Evolutionary conservation across 2,113 vertebrate genomes (phyloP), one percentile per base, ranked within the genome.

Genomic region (Amphiprion ocellaris): DNA sequence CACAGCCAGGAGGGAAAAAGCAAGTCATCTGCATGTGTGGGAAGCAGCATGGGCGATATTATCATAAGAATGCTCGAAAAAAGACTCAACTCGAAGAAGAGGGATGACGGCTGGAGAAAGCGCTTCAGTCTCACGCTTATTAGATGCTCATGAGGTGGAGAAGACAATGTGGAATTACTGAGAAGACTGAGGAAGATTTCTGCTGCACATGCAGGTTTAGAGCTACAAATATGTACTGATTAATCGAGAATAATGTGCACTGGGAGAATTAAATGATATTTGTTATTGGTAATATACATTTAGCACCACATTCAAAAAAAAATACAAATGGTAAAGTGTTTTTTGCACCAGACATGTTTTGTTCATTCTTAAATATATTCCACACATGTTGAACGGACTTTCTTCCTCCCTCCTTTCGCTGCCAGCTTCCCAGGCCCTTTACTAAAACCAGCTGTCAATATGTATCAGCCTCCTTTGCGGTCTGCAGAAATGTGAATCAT

Each of bases 21-120:
- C 78, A 47, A 85, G 77, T 81, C 77, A 85, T 90, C 83, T 85
- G 74, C 81, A 83, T 89, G 85, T 87, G 88, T 91, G 85, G 89
- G 89, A 91, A 66, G 88, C 44, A 41, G 75, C 53, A 70, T 19
- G 63, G 68, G 72, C 9, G 49, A 80, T 83, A 84, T 81, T 81
- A 87, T 83, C 68, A 79, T 67, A 81, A 74, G 74, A 83, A 79
- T 33, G 56, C 55, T 55, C 46, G 46, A 56, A n/a, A 72, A 65
- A 70, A 68, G 46, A 71, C 47, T 58, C 41, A 61, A 79, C 69
- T 77, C 17, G 28, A 75, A 67, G 74, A 77, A 70, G 81, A 82
- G 62, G 41, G 81, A 74, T 82, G 81, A 79, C 52, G 71, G 68
- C 59, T 44, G 19, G 1, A 87, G 76, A 63, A 70, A 39, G 73